Evolutionary conservation across 2,113 vertebrate species (phyloP).

Genomic region (Stomatorhinus ivindoensis): DNA sequence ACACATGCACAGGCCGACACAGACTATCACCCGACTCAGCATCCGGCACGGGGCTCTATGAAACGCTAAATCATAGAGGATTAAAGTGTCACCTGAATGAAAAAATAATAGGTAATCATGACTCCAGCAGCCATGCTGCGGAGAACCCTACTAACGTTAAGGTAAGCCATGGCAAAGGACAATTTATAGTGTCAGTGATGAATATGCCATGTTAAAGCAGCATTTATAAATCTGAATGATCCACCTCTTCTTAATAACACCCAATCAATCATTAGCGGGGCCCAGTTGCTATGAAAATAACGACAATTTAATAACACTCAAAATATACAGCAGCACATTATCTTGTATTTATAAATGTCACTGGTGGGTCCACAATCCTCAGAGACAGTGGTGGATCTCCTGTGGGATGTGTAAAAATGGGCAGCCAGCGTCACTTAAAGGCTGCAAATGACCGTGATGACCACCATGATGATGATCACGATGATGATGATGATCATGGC

Average conservation of each 20-base stretch:
- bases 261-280: conserved; percentile 54
- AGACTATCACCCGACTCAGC: not conserved
- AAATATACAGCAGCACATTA: conserved; percentile 51
- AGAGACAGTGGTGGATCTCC: conserved; percentile 54
- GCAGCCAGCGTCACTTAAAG: conserved; percentile 45
- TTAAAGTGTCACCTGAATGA: conserved; percentile 37
- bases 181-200: conserved; percentile 48
- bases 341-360: conserved; percentile 60
- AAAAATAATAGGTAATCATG: conserved; percentile 36
- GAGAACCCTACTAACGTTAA: conserved; percentile 22
- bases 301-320: conserved; percentile 58
- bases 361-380: conserved; percentile 47
- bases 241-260: conserved; percentile 51
- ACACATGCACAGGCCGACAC: not conserved
- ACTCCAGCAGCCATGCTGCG: conserved; percentile 24
- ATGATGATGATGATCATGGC: conserved; percentile 31
- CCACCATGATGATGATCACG: conserved; percentile 40
- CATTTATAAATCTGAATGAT: conserved; percentile 49
- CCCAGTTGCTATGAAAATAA: conserved; percentile 51
- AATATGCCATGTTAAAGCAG: conserved; percentile 45
- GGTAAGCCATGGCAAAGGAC: conserved; percentile 30
- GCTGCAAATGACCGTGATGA: conserved; percentile 65
- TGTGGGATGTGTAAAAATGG: conserved; percentile 60
- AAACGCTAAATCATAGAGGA: conserved; percentile 42
- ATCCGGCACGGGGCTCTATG: not conserved